These are phyloP conservation scores for Thereva nobilitata DNA, from an alignment of 2,888 invertebrate genomes.

Conservation along the genomic window DNA sequence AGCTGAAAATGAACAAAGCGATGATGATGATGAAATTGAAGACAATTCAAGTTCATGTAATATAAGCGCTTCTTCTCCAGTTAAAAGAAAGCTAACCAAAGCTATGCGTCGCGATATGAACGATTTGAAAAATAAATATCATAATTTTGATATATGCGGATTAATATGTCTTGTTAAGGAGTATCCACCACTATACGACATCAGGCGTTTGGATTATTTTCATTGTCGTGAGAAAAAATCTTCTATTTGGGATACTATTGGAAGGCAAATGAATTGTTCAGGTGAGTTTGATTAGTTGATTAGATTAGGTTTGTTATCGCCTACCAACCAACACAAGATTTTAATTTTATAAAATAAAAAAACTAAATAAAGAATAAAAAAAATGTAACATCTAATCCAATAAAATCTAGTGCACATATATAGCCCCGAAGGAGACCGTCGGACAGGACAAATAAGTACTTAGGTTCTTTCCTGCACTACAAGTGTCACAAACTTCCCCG, in stretches of 20 bases:
- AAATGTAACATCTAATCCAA: too few relatives aligned
- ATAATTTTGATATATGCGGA: conserved; percentile 6
- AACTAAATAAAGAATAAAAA: too few relatives aligned
- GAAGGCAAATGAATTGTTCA: conserved; percentile 1
- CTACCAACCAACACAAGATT: not conserved
- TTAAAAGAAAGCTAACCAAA: not conserved
- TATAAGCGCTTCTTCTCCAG: not conserved
- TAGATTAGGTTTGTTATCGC: not conserved
- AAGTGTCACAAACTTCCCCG: too few relatives aligned
- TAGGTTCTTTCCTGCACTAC: too few relatives aligned
- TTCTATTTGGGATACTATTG: conserved; percentile 5
- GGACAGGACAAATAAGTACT: too few relatives aligned
- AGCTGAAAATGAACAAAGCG: not conserved
- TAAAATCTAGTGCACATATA: too few relatives aligned
- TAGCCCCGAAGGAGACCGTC: too few relatives aligned
- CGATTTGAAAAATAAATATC: conserved; percentile 9
- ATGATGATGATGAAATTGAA: not conserved
- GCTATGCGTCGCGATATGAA: not conserved
- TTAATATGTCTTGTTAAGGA: conserved; percentile 5
- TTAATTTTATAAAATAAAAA: too few relatives aligned
- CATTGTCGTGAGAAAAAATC: conserved; percentile 1
- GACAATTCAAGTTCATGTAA: not conserved
- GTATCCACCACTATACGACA: conserved; percentile 5
- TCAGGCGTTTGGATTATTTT: conserved; percentile 3
- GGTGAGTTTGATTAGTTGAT: not conserved